phyloP scores from a whole-genome alignment of 2,888 invertebrate species.

The Nephrotoma flavescens region DNA sequence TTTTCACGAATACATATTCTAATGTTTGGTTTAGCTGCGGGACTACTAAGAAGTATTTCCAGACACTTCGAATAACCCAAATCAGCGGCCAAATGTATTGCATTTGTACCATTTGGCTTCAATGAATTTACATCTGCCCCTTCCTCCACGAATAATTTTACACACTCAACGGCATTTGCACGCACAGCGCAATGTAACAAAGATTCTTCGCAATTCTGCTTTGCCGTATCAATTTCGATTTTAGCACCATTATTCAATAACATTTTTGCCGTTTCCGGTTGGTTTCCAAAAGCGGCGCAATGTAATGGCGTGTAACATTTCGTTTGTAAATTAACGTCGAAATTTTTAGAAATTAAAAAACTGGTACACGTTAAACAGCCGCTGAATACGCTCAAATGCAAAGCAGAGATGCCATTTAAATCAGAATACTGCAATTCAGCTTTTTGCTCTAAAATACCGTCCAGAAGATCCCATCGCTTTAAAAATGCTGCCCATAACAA shows the following conservation, averaged over 20 bases:
- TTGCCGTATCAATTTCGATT: conserved; percentile 50
- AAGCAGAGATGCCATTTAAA: conserved; percentile 54
- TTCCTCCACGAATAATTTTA: conserved; percentile 56
- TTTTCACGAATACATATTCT: conserved; percentile 54
- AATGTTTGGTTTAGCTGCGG: conserved; percentile 54
- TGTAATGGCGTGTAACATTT: conserved; percentile 72
- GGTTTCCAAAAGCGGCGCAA: conserved; percentile 80
- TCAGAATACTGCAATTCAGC: conserved; percentile 57
- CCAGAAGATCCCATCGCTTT: conserved; percentile 50
- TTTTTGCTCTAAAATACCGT: conserved; percentile 46
- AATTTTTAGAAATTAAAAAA: conserved; percentile 50
- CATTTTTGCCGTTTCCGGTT: conserved; percentile 62
- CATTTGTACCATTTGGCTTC: conserved; percentile 61
- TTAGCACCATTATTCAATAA: conserved; percentile 57
- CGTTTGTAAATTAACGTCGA: conserved; percentile 51
- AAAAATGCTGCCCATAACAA: conserved; percentile 62
- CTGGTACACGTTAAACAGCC: conserved; percentile 57
- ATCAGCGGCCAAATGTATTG: conserved; percentile 69
- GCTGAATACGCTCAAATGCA: conserved; percentile 65
- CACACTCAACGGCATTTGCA: conserved; percentile 68
- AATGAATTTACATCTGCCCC: conserved; percentile 63
- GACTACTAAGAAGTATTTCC: conserved; percentile 56
- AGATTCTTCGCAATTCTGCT: conserved; percentile 56
- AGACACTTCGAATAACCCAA: conserved; percentile 63
- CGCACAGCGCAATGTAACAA: conserved; percentile 73